A percentile compares a stretch with the other conserved stretches of the same genome.
Conservation (phyloP, 2,113 vertebrate genomes). For the Dasyornis broadbenti region DNA sequence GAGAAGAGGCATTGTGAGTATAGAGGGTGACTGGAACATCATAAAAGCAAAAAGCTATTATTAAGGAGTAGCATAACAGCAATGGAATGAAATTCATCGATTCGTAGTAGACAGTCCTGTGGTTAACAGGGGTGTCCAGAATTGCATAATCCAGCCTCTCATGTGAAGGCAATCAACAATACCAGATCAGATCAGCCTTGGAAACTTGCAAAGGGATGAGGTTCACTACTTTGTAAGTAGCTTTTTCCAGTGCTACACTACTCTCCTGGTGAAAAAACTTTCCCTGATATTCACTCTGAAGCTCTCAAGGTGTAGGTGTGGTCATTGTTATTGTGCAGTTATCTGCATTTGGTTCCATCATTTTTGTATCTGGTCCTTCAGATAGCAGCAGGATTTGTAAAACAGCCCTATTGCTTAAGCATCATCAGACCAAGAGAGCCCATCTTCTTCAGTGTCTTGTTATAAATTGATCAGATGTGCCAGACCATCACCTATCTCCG, state of each 20-base stretch:
- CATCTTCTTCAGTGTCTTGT: neutral
- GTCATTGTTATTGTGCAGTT: neutral
- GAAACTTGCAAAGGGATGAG: neutral
- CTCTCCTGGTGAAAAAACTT: neutral
- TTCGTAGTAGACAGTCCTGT: neutral
- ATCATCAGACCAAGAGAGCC: neutral
- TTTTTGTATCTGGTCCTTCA: neutral
- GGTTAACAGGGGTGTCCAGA: neutral
- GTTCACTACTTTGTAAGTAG: neutral
- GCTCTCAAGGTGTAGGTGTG: neutral
- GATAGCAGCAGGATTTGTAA: neutral
- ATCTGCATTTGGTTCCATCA: neutral
- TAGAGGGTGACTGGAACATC: neutral
- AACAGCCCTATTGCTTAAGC: neutral
- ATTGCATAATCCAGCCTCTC: neutral
- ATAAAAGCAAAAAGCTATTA: neutral
- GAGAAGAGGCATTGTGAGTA: neutral
- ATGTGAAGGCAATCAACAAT: neutral
- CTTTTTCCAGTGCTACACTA: neutral
- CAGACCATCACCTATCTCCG: neutral
- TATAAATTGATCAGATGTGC: neutral
- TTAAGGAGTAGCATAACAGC: neutral
- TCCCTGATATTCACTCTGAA: neutral
- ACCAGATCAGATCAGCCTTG: neutral
- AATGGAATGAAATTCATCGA: neutral